A percentile compares a stretch with the other conserved stretches of the same genome.
Conservation (phyloP, 2,888 invertebrate species). For the Cryptocephalus moraei region DNA sequence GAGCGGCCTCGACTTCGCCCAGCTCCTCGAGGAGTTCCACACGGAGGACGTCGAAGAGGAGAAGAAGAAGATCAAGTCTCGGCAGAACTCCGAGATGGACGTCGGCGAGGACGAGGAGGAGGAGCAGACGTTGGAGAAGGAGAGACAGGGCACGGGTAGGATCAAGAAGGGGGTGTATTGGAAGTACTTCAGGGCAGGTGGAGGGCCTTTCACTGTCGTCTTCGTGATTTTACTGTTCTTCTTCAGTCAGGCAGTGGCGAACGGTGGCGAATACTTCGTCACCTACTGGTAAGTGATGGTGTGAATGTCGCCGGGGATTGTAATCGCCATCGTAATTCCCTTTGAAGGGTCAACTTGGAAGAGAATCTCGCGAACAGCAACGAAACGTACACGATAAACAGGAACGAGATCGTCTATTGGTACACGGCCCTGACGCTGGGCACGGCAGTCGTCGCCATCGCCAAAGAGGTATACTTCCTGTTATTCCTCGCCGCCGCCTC, state of each 20-base stretch:
- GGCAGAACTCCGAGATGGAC: conserved; percentile 30
- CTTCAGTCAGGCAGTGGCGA: conserved; percentile 49
- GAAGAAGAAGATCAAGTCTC: conserved; percentile 26
- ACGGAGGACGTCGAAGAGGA: conserved; percentile 28
- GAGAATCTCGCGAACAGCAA: conserved; percentile 23
- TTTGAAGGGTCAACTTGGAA: conserved; percentile 31
- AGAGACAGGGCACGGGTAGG: conserved; percentile 26
- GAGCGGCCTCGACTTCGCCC: conserved; percentile 40
- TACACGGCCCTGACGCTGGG: conserved; percentile 38
- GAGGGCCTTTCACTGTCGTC: conserved; percentile 37
- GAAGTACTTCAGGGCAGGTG: conserved; percentile 45
- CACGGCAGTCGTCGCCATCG: conserved; percentile 34
- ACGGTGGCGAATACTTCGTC: conserved; percentile 59
- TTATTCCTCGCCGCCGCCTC: conserved; percentile 32
- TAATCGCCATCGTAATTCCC: conserved; percentile 1
- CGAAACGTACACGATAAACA: conserved; percentile 17
- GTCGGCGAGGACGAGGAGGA: conserved; percentile 26
- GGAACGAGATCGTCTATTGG: conserved; percentile 35
- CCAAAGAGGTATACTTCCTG: conserved; percentile 31
- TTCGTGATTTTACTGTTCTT: conserved; percentile 41
- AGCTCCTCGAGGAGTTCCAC: conserved; percentile 18
- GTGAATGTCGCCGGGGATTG: not conserved
- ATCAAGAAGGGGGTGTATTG: conserved; percentile 33
- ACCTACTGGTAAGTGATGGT: conserved; percentile 59
- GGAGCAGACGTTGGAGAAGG: conserved; percentile 27